Percentiles rank a stretch among this genome's conserved stretches.
Conservation (phyloP, 2,888 invertebrate species). For the Pachydiplax longipennis region DNA sequence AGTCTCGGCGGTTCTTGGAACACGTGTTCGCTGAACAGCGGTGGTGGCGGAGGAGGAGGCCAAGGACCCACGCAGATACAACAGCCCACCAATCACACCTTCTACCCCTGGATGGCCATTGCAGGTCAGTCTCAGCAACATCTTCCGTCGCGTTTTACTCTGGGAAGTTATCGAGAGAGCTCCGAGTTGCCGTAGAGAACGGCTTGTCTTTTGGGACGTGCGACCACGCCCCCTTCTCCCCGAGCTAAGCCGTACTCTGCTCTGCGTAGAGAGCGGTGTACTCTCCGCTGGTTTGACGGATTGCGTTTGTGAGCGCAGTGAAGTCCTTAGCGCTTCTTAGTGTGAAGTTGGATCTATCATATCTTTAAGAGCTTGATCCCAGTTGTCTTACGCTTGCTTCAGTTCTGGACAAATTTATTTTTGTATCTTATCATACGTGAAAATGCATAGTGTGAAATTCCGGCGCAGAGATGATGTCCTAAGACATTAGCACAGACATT, state of each 20-base stretch:
- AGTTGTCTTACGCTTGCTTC: too few species aligned
- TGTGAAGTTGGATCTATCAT: too few species aligned
- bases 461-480: too few species aligned
- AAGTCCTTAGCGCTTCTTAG: background rate
- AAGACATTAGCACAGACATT: too few species aligned
- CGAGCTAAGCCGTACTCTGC: too few species aligned
- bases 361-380: too few species aligned
- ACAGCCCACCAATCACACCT: slow-evolving; percentile 90
- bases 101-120: slow-evolving; percentile 98
- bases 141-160: background rate
- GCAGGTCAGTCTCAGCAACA: slow-evolving; percentile 78
- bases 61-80: slow-evolving; percentile 84
- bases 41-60: slow-evolving; percentile 65
- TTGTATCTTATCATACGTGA: too few species aligned
- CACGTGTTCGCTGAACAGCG: slow-evolving; percentile 84
- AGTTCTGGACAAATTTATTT: too few species aligned
- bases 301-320: background rate
- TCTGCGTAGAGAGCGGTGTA: too few species aligned
- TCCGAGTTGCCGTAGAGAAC: background rate
- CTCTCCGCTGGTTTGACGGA: background rate
- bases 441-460: too few species aligned
- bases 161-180: background rate
- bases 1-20: slow-evolving; percentile 78
- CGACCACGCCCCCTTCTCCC: slow-evolving; percentile 38
- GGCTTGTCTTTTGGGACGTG: background rate